Evolutionary conservation across 2,888 invertebrate genomes (phyloP), one percentile per base, ranked within the genome.

Genomic region (Mythimna pallens): DNA sequence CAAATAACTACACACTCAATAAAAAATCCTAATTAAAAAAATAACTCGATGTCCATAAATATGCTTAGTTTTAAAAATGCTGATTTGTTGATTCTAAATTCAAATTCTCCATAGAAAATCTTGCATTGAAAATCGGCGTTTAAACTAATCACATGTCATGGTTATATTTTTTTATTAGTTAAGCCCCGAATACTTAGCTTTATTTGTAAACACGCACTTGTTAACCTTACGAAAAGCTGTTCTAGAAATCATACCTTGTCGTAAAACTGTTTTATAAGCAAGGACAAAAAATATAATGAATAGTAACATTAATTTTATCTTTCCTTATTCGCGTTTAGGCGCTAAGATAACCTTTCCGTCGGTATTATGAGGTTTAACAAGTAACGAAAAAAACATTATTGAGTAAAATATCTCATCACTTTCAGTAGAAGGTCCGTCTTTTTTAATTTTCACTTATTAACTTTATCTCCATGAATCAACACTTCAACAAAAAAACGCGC

Each of bases 401-500:
- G n/a, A 47, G 52, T 78, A 22, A 54, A 52, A 54, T n/a, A 74
- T 47, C n/a, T 61, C 22, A 61, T 40, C 12, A 43, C 47, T 64
- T 64, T 57, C 25, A 59, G 50, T 22, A 67, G 7, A 67, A 57
- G 40, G 47, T 22, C 64, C 20, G 6, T 47, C 63, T 70, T 25
- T 59, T 55, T 65, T 30, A 34, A 71, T 79, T 61, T 59, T 63
- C 22, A 36, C 50, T 50, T 66, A 58, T 47, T 71, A 54, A 59
- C 30, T 68, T 68, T 63, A 40, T 65, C 55, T 36, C 3, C 17
- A 50, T 65, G 59, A 83, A 80, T 80, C 34, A 74, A 80, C 64
- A 58, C 58, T 62, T 75, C 54, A 36, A 57, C 50, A 74, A 81
- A 83, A 78, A 79, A 69, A 69, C 58, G 22, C 62, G 74, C 50